Evolutionary conservation across 2,888 invertebrate species (phyloP).

Genomic region (Pterostichus madidus): DNA sequence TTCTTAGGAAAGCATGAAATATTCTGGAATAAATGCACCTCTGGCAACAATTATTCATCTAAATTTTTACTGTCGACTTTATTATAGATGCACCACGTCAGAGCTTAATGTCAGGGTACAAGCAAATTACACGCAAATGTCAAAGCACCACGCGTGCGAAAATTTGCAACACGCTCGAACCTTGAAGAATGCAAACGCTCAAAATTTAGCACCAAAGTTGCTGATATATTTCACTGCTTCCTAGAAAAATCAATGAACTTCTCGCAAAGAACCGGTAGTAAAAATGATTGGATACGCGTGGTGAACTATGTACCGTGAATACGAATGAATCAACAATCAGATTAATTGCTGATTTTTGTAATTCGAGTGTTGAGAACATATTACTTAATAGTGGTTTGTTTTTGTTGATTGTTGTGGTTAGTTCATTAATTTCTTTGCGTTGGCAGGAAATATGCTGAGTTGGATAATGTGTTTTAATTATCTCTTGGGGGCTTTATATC

Average conservation of each 20-base stretch:
- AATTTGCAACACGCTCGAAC: conserved; percentile 10
- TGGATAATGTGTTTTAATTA: conserved; percentile 53
- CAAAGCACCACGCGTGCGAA: conserved; percentile 48
- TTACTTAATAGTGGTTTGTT: conserved; percentile 40
- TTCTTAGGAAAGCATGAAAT: conserved; percentile 16
- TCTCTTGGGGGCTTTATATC: conserved; percentile 2
- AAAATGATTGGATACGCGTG: neutral
- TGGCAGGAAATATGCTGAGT: conserved; percentile 47
- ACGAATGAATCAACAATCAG: conserved; percentile 38
- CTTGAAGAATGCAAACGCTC: conserved; percentile 25
- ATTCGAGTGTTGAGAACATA: conserved; percentile 13
- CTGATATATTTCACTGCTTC: conserved; percentile 52
- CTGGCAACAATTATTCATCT: conserved; percentile 21
- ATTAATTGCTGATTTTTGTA: conserved; percentile 27
- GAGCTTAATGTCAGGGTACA: conserved; percentile 8
- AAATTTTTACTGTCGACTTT: conserved; percentile 9
- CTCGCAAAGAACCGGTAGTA: conserved; percentile 43
- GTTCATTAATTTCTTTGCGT: conserved; percentile 41
- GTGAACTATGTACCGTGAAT: conserved; percentile 24
- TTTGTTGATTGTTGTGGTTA: conserved; percentile 43
- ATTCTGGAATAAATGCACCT: conserved; percentile 19
- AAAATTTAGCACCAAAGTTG: conserved; percentile 26
- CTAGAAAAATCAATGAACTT: conserved; percentile 61
- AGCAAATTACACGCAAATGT: conserved; percentile 53
- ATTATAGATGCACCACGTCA: conserved; percentile 33